Conservation (phyloP, 1,140 invertebrate species). For the Luehdorfia chinensis region DNA sequence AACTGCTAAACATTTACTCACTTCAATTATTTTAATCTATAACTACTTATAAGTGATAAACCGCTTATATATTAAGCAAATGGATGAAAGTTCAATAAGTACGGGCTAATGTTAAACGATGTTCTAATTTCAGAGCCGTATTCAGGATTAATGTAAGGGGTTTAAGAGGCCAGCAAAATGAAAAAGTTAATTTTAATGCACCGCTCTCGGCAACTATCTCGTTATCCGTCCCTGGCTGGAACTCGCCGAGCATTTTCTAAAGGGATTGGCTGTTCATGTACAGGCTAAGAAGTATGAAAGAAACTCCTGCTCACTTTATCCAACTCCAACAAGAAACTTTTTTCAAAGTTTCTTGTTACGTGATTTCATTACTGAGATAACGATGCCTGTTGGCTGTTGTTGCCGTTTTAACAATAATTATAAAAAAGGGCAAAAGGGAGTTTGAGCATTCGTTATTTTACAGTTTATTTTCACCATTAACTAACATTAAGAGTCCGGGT, state of each 20-base stretch:
- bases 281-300: conserved; percentile 15
- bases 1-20: not conserved
- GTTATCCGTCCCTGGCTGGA: conserved; percentile 29
- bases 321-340: conserved; percentile 7
- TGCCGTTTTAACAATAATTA: conserved; percentile 2
- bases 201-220: conserved; percentile 33
- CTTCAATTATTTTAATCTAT: not conserved
- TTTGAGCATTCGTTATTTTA: no score
- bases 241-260: conserved; percentile 27
- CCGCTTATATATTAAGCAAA: conserved; percentile 2
- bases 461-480: no score
- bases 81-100: conserved; percentile 1
- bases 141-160: conserved; percentile 36
- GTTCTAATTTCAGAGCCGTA: conserved; percentile 22
- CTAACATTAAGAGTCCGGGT: no score
- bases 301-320: conserved; percentile 10
- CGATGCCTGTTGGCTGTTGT: conserved; percentile 12
- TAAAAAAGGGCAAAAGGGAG: no score
- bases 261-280: conserved; percentile 30
- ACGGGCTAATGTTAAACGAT: conserved; percentile 7
- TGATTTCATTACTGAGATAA: conserved; percentile 16
- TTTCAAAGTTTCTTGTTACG: conserved; percentile 11
- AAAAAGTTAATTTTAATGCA: conserved; percentile 58
- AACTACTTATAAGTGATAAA: not conserved
- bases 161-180: conserved; percentile 39